Conservation (phyloP, 2,113 vertebrate species). For the Scolopax mira region DNA sequence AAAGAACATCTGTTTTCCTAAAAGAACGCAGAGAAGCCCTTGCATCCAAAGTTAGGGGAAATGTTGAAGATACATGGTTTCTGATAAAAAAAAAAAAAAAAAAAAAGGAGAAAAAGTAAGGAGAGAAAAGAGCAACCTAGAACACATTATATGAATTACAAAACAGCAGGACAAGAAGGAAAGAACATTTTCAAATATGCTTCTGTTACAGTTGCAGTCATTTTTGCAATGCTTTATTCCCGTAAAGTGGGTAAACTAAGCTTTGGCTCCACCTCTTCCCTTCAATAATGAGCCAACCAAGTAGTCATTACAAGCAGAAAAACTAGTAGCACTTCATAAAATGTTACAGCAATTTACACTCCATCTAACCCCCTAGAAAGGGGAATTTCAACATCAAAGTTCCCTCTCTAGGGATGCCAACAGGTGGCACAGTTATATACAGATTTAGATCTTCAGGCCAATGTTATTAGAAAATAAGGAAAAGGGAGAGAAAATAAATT, state of each 20-base stretch:
- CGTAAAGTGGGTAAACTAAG: conserved; percentile 6
- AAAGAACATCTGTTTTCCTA: conserved; percentile 81
- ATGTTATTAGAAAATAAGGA: not conserved
- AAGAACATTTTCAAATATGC: conserved; percentile 59
- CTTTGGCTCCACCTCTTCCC: not conserved
- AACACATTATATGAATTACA: conserved; percentile 42
- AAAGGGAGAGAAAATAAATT: not conserved
- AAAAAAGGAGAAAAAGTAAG: conserved; percentile 57
- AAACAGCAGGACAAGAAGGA: not conserved
- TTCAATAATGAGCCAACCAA: not conserved
- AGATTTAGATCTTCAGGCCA: not conserved
- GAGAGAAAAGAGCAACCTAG: conserved; percentile 61
- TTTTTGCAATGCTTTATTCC: conserved; percentile 52
- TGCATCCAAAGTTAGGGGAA: conserved; percentile 76
- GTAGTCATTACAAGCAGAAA: not conserved
- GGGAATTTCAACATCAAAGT: not conserved
- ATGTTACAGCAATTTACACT: not conserved
- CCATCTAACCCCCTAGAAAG: not conserved
- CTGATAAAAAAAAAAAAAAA: conserved; percentile 66
- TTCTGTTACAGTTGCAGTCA: conserved; percentile 41
- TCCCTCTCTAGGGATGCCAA: not conserved
- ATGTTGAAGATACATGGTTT: conserved; percentile 78
- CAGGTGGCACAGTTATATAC: not conserved
- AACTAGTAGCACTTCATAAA: conserved; percentile 3
- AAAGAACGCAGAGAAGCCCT: conserved; percentile 77